phyloP scores from a whole-genome alignment of 2,888 invertebrate species.

The Drosophila maculinotata region DNA sequence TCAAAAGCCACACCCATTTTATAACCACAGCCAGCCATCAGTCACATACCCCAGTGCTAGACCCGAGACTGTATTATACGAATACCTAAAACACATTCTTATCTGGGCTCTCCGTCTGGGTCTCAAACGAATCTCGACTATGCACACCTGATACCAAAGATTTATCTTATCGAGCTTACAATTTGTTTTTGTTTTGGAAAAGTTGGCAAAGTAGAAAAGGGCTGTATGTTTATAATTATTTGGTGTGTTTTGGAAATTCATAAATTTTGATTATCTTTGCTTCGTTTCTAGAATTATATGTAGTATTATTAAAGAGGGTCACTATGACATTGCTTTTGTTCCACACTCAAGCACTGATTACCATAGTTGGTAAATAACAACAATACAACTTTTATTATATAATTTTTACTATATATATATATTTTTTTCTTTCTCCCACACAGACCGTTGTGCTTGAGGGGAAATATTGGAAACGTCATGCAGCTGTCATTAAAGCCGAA shows the following conservation, averaged over 20 bases:
- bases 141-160: constrained; percentile 43
- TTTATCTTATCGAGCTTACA: constrained; percentile 63
- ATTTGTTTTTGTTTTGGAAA: constrained; percentile 35
- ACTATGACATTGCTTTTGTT: too few relatives aligned
- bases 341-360: constrained; percentile 4
- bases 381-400: constrained; percentile 5
- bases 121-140: constrained; percentile 1
- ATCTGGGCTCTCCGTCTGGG: constrained; percentile 27
- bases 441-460: constrained; percentile 99
- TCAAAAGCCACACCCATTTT: constrained; percentile 43
- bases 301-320: too few relatives aligned
- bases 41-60: constrained; percentile 14
- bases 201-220: constrained; percentile 11
- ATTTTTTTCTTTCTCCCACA: constrained; percentile 22
- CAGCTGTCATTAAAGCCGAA: constrained; percentile 98
- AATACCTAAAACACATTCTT: constrained; percentile 19
- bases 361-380: constrained; percentile 14
- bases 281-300: constrained; percentile 26
- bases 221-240: constrained; percentile 21
- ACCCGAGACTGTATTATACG: constrained; percentile 12
- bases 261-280: constrained; percentile 43
- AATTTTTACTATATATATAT: not conserved
- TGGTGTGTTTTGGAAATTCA: constrained; percentile 21
- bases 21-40: constrained; percentile 30
- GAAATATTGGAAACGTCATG: constrained; percentile 99